Percentiles rank a stretch among this genome's conserved stretches.
Conservation (phyloP, 2,888 invertebrate species). For the Conistra vaccinii region DNA sequence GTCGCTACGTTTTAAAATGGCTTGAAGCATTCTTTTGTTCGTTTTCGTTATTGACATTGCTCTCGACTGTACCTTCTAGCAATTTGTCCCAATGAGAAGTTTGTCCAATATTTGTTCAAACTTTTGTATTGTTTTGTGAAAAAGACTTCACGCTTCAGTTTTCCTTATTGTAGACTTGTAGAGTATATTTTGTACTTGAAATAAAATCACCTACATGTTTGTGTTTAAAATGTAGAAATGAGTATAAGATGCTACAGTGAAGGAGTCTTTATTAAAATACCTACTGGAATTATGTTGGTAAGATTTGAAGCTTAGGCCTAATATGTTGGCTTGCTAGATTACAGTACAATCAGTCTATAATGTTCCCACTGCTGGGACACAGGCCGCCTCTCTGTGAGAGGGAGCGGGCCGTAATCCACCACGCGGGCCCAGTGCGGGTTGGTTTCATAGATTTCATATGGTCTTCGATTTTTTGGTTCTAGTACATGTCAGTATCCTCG, state of each 20-base stretch:
- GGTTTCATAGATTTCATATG: too few species aligned
- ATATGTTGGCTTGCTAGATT: too few species aligned
- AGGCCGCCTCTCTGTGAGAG: too few species aligned
- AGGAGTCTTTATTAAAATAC: not conserved
- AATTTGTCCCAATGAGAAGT: constrained; percentile 32
- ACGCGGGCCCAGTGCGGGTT: too few species aligned
- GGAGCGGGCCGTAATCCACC: too few species aligned
- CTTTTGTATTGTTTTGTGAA: constrained; percentile 16
- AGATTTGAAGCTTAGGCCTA: too few species aligned
- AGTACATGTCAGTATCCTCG: too few species aligned
- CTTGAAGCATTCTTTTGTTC: constrained; percentile 15
- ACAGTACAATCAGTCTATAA: too few species aligned
- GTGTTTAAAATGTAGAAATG: not conserved
- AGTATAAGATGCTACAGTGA: not conserved
- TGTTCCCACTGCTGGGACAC: too few species aligned
- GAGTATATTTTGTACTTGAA: not conserved
- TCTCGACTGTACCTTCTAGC: constrained; percentile 33
- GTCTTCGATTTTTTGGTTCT: too few species aligned
- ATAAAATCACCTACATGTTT: not conserved
- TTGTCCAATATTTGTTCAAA: constrained; percentile 38
- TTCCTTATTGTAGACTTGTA: not conserved
- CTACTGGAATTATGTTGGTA: not conserved
- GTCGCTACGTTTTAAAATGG: constrained; percentile 13
- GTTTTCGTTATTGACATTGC: constrained; percentile 35
- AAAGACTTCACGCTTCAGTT: not conserved